Evolutionary conservation across 2,113 vertebrate species (phyloP).

Genomic region (Callipepla squamata): DNA sequence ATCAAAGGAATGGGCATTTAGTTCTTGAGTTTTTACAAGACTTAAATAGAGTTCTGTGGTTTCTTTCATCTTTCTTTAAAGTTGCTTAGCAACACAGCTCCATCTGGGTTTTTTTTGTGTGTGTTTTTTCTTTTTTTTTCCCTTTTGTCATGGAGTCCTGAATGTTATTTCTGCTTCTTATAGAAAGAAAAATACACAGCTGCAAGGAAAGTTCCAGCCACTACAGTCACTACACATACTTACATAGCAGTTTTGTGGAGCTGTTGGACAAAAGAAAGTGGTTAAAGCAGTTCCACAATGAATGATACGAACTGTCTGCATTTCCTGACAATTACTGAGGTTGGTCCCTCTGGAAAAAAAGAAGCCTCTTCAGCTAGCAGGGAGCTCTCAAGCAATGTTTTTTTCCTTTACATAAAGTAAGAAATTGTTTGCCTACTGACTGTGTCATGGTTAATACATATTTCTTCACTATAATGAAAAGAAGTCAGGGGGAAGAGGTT

Average conservation of each 20-base stretch:
- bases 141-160: conserved; percentile 12
- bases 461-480: neutral
- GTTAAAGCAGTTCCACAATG: neutral
- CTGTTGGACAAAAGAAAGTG: conserved; percentile 5
- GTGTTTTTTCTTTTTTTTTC: neutral
- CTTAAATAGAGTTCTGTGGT: conserved; percentile 29
- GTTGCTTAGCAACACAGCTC: conserved; percentile 51
- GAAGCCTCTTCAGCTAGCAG: neutral
- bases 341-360: neutral
- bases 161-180: neutral
- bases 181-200: neutral
- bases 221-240: neutral
- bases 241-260: neutral
- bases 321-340: conserved; percentile 19
- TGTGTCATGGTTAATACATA: neutral
- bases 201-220: neutral
- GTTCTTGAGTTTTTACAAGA: conserved; percentile 18
- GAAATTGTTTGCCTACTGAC: neutral
- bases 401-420: neutral
- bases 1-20: conserved; percentile 59
- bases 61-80: conserved; percentile 63
- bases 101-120: neutral
- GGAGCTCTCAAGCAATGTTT: neutral
- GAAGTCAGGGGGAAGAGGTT: neutral
- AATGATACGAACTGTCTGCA: neutral